These are phyloP conservation scores for Pangasianodon hypophthalmus DNA, from an alignment of 2,113 vertebrate species.

Conservation along the genomic window DNA sequence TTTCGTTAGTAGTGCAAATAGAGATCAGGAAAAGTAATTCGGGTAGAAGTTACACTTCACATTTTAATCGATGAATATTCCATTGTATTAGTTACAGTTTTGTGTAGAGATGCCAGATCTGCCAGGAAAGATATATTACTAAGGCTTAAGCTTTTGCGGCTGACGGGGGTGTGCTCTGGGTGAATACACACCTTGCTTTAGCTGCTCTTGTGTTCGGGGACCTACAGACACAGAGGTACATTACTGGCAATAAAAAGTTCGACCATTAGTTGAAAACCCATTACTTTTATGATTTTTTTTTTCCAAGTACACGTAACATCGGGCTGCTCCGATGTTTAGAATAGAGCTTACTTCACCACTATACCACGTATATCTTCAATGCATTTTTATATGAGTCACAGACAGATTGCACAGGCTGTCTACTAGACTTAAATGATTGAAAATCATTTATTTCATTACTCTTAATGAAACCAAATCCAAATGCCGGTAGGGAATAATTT, in stretches of 20 bases:
- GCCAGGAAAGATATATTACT: conserved; percentile 11
- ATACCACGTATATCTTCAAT: background rate
- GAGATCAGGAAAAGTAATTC: background rate
- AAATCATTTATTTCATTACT: background rate
- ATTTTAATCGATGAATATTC: background rate
- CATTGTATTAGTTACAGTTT: background rate
- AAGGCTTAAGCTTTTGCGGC: background rate
- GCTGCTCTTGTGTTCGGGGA: background rate
- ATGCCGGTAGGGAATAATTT: conserved; percentile 39
- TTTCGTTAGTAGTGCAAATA: background rate
- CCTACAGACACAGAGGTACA: background rate
- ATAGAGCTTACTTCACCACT: background rate
- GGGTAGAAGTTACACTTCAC: background rate
- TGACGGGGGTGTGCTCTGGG: background rate
- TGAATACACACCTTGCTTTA: background rate
- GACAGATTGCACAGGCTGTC: background rate
- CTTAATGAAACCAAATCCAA: background rate
- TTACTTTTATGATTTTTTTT: background rate
- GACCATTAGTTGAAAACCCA: background rate
- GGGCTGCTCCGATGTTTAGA: background rate
- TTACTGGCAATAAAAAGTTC: background rate
- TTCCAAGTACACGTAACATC: background rate
- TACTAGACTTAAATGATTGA: background rate
- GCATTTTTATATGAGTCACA: background rate
- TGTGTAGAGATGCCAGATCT: background rate